Evolutionary conservation across 2,888 invertebrate genomes (phyloP).

Genomic region (Colostygia pectinataria): DNA sequence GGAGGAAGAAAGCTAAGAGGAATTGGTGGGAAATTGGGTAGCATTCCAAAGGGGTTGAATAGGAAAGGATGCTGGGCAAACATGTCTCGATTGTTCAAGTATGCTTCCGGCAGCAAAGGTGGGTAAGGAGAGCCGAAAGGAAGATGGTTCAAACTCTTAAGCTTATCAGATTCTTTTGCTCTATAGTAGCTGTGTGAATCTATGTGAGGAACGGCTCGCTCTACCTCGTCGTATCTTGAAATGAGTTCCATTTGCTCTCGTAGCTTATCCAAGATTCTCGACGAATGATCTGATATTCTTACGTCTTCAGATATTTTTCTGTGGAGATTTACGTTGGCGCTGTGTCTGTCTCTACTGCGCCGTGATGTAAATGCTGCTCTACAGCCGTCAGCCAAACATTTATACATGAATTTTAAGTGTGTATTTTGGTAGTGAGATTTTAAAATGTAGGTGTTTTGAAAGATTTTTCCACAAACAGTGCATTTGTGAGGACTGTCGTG

Average conservation of each 20-base stretch:
- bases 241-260: constrained; percentile 91
- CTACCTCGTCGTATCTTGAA: constrained; percentile 89
- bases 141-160: constrained; percentile 58
- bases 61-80: constrained; percentile 74
- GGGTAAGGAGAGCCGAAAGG: constrained; percentile 65
- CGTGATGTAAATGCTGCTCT: constrained; percentile 97
- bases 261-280: constrained; percentile 80
- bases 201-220: constrained; percentile 82
- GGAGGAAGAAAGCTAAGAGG: constrained; percentile 75
- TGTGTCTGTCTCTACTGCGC: constrained; percentile 95
- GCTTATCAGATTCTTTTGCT: constrained; percentile 65
- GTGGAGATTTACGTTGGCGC: constrained; percentile 95
- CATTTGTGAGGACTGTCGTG: constrained; percentile 96
- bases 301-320: constrained; percentile 90
- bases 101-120: constrained; percentile 65
- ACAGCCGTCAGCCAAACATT: constrained; percentile 97
- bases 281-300: constrained; percentile 65
- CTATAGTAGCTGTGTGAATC: constrained; percentile 77
- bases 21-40: constrained; percentile 74
- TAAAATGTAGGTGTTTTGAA: constrained; percentile 95
- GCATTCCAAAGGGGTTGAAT: constrained; percentile 75
- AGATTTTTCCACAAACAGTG: constrained; percentile 95
- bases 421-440: constrained; percentile 98
- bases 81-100: constrained; percentile 69
- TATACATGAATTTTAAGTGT: constrained; percentile 97